Base-by-base conservation (phyloP, 2,797 vertebrate genomes). In the Aphelocoma californica region DNA sequence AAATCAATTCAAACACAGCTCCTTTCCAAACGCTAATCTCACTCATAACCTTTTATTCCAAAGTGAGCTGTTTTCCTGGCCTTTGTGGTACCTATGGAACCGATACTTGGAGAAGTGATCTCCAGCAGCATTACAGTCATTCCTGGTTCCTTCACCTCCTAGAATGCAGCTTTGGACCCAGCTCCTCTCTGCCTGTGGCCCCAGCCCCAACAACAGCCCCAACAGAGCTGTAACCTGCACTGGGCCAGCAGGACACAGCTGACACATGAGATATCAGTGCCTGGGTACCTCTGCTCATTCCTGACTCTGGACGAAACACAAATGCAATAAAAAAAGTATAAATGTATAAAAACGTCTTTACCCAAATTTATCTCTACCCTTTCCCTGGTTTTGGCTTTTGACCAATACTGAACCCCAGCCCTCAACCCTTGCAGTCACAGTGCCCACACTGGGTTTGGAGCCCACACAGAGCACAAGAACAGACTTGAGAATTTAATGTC, bases 251-350 rank as follows among this genome's bases (percentile, higher is more conserved):
- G 57, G 16, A 34, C 18, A 26, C 4, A 58, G 31, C 26, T 51
- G 38, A 28, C 47, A 60, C 18, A 67, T 0, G 1, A 8, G 14
- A 3, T 2, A 14, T 16, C 38, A 54, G 24, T 11, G 29, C 50
- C 51, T 53, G 47, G 20, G 3, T 20, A 47, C 18, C n/a, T 51
- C 48, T 60, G 25, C 28, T 75, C 23, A 13, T n/a, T n/a, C 18
- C 34, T 36, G 10, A 31, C 47, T 50, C 56, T n/a, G 14, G 2
- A 45, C 4, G 28, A 50, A 82, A 80, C 40, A 70, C 5, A 57
- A 38, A 24, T 17, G 23, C 11, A 54, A 16, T 13, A 2, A 16
- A n/a, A 40, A 47, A 18, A 67, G 5, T 44, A 38, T 6, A n/a
- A n/a, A 38, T 2, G 6, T 16, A 28, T 9, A 36, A 57, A 74